These are phyloP conservation scores for Gorsachius magnificus DNA, from an alignment of 2,797 vertebrate species.

Conservation along the genomic window DNA sequence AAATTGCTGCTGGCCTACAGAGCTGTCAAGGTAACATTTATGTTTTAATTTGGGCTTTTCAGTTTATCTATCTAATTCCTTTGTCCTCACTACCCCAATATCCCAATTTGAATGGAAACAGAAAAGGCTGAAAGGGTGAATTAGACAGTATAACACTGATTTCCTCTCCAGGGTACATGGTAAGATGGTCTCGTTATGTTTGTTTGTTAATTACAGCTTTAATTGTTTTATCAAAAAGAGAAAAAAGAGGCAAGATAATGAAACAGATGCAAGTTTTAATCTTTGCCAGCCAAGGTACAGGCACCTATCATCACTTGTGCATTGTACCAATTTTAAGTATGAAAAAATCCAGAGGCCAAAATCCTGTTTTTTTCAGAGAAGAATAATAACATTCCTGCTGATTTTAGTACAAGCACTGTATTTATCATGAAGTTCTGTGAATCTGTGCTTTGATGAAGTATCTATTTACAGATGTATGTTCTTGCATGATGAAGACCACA, in stretches of 20 bases:
- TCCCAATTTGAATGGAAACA: neutral
- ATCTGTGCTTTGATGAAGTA: neutral
- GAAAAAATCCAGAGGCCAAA: neutral
- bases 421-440: neutral
- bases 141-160: neutral
- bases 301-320: neutral
- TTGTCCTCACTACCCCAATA: neutral
- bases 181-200: neutral
- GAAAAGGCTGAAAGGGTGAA: neutral
- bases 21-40: slow-evolving; percentile 79
- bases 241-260: neutral
- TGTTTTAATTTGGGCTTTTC: neutral
- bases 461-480: neutral
- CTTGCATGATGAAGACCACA: neutral
- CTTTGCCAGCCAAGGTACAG: neutral
- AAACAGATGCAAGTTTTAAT: neutral
- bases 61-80: neutral
- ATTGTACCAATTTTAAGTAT: neutral
- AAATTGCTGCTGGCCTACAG: slow-evolving; percentile 79
- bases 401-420: neutral
- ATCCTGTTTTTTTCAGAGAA: neutral
- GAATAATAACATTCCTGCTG: neutral
- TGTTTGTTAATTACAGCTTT: neutral
- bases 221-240: neutral
- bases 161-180: neutral